Base-by-base conservation (phyloP, 2,888 invertebrate genomes). In the Diarsia mendica region DNA sequence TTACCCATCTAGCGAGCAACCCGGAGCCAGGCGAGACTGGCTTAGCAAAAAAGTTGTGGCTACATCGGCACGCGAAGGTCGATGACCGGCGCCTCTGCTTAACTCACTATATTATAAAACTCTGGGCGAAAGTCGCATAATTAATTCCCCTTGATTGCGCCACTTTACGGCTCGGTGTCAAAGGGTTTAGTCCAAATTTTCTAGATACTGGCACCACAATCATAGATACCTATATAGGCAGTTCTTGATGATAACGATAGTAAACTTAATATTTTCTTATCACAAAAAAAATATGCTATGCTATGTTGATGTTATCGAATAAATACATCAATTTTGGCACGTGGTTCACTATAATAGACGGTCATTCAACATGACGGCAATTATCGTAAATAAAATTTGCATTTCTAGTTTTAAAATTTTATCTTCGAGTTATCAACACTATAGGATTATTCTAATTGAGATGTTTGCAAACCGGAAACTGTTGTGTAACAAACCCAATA, bases 41-140 rank as follows among this genome's bases (percentile, higher is more conserved):
- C 93, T 93, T 92, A 93, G 94, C 92, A 93, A 95, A 95, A 94
- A 95, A 94, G 93, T 92, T 91, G 91, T 90, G 89, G 88, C 89
- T 87, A 85, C 91, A 89, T 91, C 88, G 92, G 89, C 94, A 90
- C 90, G 93, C 92, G 77, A 90, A 89, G 95, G 92, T 95, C 92
- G 92, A 89, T 88, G 95, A 93, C 94, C 95, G 91, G 88, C 90
- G 92, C 90, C 85, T 91, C 90, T 90, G 87, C 92, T 90, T 88
- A 89, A 90, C 92, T 90, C 87, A 89, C 88, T 77, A 72, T 91
- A 89, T 92, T 90, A 92, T 92, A 94, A 94, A 92, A 93, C 92
- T 92, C 89, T 86, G 79, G 89, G 91, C 91, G 91, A 93, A 93
- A 93, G 91, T 92, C 87, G 86, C 86, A 87, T 89, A 89, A 92